These are phyloP conservation scores for Epizoanthus scotinus DNA, from an alignment of 92 coral and sea anemone species.

Conservation along the genomic window DNA sequence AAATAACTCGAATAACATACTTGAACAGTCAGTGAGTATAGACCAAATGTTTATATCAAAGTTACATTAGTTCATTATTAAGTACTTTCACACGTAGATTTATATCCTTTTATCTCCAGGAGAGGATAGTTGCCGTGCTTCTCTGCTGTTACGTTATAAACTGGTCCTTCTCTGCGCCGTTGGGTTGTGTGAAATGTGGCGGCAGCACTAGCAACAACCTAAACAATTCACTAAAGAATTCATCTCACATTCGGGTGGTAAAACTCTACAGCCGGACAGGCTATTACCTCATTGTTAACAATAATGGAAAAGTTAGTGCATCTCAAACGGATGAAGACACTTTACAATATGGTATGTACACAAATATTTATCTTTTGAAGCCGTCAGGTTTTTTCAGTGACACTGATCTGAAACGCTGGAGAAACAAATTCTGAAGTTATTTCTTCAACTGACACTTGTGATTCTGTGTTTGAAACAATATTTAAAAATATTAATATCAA, in stretches of 20 bases:
- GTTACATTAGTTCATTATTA: not conserved
- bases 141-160: constrained; percentile 7
- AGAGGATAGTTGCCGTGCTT: not conserved
- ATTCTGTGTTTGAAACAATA: no score
- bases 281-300: constrained; percentile 24
- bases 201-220: not conserved
- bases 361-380: not conserved
- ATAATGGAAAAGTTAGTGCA: constrained; percentile 4
- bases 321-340: constrained; percentile 5
- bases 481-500: no score
- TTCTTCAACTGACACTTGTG: no score
- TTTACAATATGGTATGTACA: constrained; percentile 4
- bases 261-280: constrained; percentile 13
- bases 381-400: no score
- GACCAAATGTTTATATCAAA: no score
- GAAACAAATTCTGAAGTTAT: no score
- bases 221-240: not conserved
- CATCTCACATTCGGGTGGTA: constrained; percentile 11
- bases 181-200: not conserved
- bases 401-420: no score
- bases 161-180: not conserved
- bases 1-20: no score
- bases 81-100: not conserved
- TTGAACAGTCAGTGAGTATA: no score
- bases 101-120: not conserved